Evolutionary conservation across 1,140 invertebrate species (phyloP).

Genomic region (Pomacea maculata): DNA sequence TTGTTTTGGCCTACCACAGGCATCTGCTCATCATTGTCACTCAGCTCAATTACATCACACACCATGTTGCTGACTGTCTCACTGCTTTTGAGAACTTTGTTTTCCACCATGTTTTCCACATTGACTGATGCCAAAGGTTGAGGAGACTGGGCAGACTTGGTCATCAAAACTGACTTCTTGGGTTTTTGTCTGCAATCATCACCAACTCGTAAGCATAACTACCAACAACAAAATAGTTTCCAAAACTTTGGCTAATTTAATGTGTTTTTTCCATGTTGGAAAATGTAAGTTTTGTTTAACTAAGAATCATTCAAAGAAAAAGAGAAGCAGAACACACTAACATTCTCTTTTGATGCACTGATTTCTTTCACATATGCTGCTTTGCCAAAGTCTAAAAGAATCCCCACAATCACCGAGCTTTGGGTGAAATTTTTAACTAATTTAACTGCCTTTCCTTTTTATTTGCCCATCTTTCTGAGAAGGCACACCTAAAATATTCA

Average conservation of each 20-base stretch:
- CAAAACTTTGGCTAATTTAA: too few species aligned
- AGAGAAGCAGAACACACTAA: background rate
- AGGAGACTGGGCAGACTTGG: constrained; percentile 7
- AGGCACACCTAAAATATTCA: too few species aligned
- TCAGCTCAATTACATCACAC: constrained; percentile 11
- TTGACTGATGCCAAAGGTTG: background rate
- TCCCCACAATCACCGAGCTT: too few species aligned
- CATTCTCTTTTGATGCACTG: background rate
- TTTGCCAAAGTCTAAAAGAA: too few species aligned
- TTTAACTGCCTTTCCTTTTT: too few species aligned
- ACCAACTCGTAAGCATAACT: too few species aligned
- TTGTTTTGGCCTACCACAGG: background rate
- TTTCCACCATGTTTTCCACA: background rate
- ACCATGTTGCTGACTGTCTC: background rate
- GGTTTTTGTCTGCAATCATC: constrained; percentile 38
- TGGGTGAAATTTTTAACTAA: too few species aligned
- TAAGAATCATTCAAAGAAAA: background rate
- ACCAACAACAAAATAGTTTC: background rate
- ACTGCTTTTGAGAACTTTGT: background rate
- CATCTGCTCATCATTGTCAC: constrained; percentile 7
- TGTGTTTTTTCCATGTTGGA: background rate
- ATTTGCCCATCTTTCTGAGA: too few species aligned
- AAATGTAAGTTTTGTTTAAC: background rate
- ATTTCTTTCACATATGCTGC: too few species aligned
- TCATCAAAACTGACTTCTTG: constrained; percentile 39